phyloP scores from a whole-genome alignment of 2,797 vertebrate species.

The Glossophaga mutica region DNA sequence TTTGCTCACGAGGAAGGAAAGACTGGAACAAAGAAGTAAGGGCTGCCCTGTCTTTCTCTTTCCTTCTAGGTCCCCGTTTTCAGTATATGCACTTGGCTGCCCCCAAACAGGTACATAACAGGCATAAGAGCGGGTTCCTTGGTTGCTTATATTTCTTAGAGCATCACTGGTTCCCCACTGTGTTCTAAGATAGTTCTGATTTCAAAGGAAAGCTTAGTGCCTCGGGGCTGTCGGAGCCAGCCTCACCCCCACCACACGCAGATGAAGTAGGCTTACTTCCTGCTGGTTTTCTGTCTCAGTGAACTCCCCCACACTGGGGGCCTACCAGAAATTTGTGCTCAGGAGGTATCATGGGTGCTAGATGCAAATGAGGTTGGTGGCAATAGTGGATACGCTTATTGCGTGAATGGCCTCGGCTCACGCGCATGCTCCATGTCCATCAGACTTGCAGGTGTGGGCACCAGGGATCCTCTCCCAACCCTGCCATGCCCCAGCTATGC shows the following conservation, averaged over 20 bases:
- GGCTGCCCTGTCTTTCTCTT: not conserved
- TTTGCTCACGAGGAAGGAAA: not conserved
- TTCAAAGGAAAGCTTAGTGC: not conserved
- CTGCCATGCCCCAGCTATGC: not conserved
- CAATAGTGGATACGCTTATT: not conserved
- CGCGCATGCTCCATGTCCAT: rapidly evolving
- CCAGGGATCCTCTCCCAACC: not conserved
- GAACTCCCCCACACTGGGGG: not conserved
- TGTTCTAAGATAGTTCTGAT: not conserved
- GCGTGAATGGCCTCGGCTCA: not conserved
- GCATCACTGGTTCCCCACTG: not conserved
- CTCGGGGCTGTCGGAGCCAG: not conserved
- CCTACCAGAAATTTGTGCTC: not conserved
- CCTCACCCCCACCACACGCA: not conserved
- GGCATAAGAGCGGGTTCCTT: not conserved
- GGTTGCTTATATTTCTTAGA: not conserved
- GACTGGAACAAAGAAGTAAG: not conserved
- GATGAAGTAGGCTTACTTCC: not conserved
- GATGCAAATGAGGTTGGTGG: not conserved
- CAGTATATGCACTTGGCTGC: not conserved
- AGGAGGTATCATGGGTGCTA: not conserved
- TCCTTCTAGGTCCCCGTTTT: not conserved
- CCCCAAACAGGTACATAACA: not conserved
- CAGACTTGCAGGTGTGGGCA: not conserved
- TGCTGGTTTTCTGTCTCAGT: not conserved